Conservation (phyloP, 2,797 vertebrate genomes). For the Antennarius maculatus region DNA sequence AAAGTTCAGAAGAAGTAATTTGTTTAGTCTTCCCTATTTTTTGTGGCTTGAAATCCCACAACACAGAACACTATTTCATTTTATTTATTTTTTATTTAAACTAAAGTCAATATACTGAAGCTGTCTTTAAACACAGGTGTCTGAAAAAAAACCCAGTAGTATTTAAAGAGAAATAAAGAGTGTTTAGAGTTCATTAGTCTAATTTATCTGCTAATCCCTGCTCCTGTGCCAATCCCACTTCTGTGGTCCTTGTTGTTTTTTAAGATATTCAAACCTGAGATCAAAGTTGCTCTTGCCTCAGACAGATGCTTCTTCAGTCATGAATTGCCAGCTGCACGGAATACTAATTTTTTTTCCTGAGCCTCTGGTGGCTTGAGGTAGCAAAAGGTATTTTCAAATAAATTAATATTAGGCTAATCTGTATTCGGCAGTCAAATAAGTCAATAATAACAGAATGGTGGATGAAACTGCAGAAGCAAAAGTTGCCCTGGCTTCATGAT, state of each 20-base stretch:
- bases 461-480: conserved; percentile 1
- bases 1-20: conserved; percentile 1
- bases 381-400: background rate
- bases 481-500: conserved; percentile 25
- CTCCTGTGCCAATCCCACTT: conserved; percentile 19
- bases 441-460: conserved; percentile 7
- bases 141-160: background rate
- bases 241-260: too few species aligned
- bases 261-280: conserved; percentile 20
- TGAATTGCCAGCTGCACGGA: conserved; percentile 27
- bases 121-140: background rate
- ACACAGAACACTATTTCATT: background rate
- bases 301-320: conserved; percentile 42
- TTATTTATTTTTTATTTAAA: background rate
- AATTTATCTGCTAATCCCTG: conserved; percentile 48
- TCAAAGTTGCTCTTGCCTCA: conserved; percentile 29
- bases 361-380: background rate
- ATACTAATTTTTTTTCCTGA: conserved; percentile 3
- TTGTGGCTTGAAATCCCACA: background rate
- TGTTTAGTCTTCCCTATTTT: background rate
- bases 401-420: conserved; percentile 1
- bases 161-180: conserved; percentile 5
- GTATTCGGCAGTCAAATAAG: conserved; percentile 8
- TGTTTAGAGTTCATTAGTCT: conserved; percentile 15
- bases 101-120: background rate